A percentile compares a stretch with the other conserved stretches of the same genome.
Conservation (phyloP, 2,113 vertebrate genomes). For the Panurus biarmicus region DNA sequence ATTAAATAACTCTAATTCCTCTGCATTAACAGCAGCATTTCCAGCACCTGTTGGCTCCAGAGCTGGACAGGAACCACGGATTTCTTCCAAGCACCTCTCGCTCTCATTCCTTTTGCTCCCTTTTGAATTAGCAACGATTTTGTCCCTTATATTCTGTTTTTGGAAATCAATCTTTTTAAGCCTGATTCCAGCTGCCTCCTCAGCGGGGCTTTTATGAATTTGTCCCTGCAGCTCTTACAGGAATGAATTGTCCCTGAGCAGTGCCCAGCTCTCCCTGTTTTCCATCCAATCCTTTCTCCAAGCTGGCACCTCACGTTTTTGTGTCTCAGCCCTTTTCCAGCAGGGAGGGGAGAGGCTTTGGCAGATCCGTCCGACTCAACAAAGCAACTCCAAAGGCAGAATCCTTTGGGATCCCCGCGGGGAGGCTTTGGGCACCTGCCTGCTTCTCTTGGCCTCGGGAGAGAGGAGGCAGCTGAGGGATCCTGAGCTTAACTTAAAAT, state of each 20-base stretch:
- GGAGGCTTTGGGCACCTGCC: too few species aligned
- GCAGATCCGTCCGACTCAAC: not conserved
- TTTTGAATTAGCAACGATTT: fast-evolving
- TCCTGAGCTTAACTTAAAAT: not conserved
- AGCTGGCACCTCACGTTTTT: not conserved
- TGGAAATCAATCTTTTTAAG: not conserved
- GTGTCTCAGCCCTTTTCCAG: not conserved
- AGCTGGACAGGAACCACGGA: fast-evolving
- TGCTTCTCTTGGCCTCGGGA: not conserved
- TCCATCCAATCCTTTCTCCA: not conserved
- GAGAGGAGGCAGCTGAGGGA: fast-evolving
- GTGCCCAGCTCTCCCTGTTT: not conserved
- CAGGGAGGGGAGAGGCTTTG: not conserved
- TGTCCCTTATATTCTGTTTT: fast-evolving
- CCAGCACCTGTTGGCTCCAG: not conserved
- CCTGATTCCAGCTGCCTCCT: not conserved
- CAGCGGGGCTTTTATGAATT: not conserved
- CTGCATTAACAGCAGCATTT: fast-evolving
- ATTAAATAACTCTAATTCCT: not conserved
- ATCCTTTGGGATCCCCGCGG: fast-evolving
- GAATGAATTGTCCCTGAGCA: not conserved
- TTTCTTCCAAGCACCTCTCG: not conserved
- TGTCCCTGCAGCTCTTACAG: not conserved
- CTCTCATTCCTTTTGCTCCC: not conserved
- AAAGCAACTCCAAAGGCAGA: not conserved